Evolutionary conservation across 1,140 invertebrate species (phyloP).

Genomic region (Cylas formicarius): DNA sequence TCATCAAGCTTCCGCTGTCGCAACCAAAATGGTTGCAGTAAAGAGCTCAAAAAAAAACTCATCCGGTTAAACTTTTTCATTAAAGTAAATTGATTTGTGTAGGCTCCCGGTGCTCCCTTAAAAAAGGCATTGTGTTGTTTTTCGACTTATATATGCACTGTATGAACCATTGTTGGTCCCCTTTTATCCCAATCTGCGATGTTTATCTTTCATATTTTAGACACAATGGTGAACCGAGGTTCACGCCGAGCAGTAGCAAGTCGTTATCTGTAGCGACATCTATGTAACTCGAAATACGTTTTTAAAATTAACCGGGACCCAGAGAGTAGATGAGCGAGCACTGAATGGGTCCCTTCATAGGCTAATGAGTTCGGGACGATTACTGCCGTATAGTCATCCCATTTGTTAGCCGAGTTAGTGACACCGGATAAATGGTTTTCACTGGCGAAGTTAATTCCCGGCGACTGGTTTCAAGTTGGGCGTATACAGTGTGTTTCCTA

Average conservation of each 20-base stretch:
- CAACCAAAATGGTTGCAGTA: no score
- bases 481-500: no score
- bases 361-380: constrained; percentile 37
- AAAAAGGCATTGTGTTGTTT: constrained; percentile 31
- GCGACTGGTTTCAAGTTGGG: constrained; percentile 16
- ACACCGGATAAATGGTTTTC: constrained; percentile 35
- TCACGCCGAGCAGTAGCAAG: constrained; percentile 33
- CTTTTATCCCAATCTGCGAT: constrained; percentile 37
- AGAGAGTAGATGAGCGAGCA: no score
- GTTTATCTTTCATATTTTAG: constrained; percentile 38
- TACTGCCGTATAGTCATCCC: constrained; percentile 33
- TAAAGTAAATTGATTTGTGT: constrained; percentile 35
- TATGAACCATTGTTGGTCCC: constrained; percentile 26
- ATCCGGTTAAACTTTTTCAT: constrained; percentile 26
- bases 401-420: constrained; percentile 37
- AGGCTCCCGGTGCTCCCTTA: constrained; percentile 21
- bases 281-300: constrained; percentile 28
- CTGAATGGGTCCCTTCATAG: constrained; percentile 38
- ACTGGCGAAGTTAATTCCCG: constrained; percentile 19
- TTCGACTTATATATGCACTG: constrained; percentile 23
- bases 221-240: constrained; percentile 35
- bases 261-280: constrained; percentile 28
- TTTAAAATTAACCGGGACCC: constrained; percentile 40
- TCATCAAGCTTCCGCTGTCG: no score
- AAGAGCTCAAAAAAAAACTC: background rate